Evolutionary conservation across 1,140 invertebrate species (phyloP).

Genomic region (Aporrectodea caliginosa): DNA sequence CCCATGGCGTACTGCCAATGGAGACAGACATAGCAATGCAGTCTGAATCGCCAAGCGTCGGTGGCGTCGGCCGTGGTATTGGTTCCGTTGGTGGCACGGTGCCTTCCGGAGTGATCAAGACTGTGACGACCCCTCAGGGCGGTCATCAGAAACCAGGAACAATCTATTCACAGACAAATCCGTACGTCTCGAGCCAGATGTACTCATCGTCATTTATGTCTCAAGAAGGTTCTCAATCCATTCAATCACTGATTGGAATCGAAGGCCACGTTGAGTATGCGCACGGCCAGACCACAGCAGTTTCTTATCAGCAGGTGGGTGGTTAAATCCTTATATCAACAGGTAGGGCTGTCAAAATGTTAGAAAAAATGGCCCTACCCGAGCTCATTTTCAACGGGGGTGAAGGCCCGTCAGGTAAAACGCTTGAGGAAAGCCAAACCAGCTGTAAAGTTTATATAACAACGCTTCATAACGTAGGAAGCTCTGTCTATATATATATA

Average conservation of each 20-base stretch:
- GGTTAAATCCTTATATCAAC: background rate
- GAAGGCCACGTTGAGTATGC: background rate
- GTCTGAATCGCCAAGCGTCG: background rate
- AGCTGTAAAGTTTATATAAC: no score
- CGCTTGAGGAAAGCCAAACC: no score
- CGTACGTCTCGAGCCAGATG: constrained; percentile 46
- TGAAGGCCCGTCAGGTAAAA: no score
- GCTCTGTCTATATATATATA: no score
- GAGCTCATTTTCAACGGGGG: no score
- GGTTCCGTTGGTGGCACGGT: background rate
- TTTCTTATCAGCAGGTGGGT: constrained; percentile 8
- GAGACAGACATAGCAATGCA: background rate
- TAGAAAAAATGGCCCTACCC: no score
- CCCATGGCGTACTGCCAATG: background rate
- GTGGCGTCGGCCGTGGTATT: background rate
- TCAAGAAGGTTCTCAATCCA: constrained; percentile 46
- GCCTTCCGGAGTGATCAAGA: background rate
- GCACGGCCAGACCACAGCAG: background rate
- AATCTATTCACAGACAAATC: constrained; percentile 37
- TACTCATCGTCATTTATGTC: constrained; percentile 50
- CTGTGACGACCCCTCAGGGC: background rate
- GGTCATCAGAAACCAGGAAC: background rate
- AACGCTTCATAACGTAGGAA: no score
- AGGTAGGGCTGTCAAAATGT: no score
- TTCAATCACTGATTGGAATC: constrained; percentile 43